phyloP scores from a whole-genome alignment of 2,113 vertebrate species.

The Condylura cristata region DNA sequence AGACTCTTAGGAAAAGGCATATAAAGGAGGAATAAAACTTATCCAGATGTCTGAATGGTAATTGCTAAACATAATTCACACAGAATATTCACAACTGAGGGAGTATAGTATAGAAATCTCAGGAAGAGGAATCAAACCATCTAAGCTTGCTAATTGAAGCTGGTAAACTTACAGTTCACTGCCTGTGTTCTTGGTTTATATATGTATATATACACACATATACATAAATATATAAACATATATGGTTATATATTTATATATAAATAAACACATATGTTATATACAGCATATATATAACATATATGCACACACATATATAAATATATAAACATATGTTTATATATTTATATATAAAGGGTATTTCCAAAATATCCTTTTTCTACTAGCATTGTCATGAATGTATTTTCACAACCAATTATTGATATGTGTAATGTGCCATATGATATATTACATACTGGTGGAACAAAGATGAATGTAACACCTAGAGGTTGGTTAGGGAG shows the following conservation, averaged over 20 bases:
- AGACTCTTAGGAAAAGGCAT: background rate
- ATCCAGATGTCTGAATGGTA: background rate
- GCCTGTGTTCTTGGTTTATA: conserved; percentile 2
- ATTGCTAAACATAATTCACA: background rate
- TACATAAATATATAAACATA: too few species aligned
- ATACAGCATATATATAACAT: too few species aligned
- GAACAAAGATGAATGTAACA: background rate
- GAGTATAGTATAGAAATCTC: background rate
- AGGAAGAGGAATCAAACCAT: background rate
- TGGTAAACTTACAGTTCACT: background rate
- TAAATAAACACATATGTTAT: too few species aligned
- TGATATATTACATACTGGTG: background rate
- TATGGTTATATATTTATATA: too few species aligned
- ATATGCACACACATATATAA: too few species aligned
- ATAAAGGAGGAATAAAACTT: background rate
- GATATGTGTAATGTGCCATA: background rate
- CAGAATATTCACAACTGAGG: background rate
- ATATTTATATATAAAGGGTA: conserved; percentile 1
- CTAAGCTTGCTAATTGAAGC: background rate
- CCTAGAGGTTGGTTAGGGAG: background rate
- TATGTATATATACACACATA: conserved; percentile 3
- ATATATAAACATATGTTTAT: background rate
- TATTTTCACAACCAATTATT: background rate
- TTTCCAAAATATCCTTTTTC: background rate
- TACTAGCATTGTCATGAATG: background rate